Percentiles rank a stretch among this genome's conserved stretches.
Conservation (phyloP, 2,888 invertebrate species). For the Idaea straminata region DNA sequence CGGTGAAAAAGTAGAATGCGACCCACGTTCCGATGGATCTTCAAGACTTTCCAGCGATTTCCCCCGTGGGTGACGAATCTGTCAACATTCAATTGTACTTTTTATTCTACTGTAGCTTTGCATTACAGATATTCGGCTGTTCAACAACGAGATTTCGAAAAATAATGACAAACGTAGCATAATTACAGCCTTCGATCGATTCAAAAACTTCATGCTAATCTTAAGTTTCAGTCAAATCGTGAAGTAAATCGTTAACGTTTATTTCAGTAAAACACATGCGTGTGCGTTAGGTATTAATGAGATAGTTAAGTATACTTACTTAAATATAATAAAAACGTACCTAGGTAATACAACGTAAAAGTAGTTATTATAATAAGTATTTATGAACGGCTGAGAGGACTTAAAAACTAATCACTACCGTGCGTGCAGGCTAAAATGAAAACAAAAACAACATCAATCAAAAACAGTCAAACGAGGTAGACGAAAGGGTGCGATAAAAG, state of each 20-base stretch:
- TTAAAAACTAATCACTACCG: conserved; percentile 43
- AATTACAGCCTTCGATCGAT: background rate
- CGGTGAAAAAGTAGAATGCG: conserved; percentile 81
- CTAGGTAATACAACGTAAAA: background rate
- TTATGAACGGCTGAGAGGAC: background rate
- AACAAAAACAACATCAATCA: conserved; percentile 50
- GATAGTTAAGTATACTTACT: background rate
- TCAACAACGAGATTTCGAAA: conserved; percentile 17
- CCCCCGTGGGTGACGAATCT: conserved; percentile 91
- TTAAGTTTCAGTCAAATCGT: background rate
- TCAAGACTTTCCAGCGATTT: conserved; percentile 92
- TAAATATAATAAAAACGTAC: conserved; percentile 14
- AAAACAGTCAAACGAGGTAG: conserved; percentile 41
- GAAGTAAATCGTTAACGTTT: background rate
- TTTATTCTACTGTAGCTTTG: background rate
- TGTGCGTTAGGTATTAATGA: conserved; percentile 21
- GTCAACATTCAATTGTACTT: conserved; percentile 37
- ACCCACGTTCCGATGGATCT: conserved; percentile 85
- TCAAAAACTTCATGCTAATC: background rate
- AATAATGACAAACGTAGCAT: conserved; percentile 27
- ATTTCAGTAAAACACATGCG: conserved; percentile 18
- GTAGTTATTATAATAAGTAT: background rate
- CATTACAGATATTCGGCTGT: conserved; percentile 11
- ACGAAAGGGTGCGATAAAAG: conserved; percentile 67
- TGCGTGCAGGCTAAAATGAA: conserved; percentile 55